Conservation (phyloP, 2,888 invertebrate species). For the Diogma glabrata region DNA sequence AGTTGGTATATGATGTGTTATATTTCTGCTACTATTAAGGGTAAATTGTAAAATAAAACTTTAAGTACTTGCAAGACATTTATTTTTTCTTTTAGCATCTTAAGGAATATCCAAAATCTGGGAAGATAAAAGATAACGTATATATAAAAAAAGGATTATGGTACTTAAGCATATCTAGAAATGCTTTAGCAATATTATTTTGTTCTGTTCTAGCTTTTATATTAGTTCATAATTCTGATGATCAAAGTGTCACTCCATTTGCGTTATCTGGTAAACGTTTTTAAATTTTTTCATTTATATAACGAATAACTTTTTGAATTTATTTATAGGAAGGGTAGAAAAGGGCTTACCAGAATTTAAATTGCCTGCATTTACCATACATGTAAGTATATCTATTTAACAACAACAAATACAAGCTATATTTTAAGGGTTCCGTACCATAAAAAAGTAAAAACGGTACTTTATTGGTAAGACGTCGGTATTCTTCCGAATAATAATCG, state of each 20-base stretch:
- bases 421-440: too few species aligned
- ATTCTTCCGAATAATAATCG: too few species aligned
- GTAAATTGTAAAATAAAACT: slow-evolving; percentile 37
- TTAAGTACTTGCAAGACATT: background rate
- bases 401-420: too few species aligned
- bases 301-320: slow-evolving; percentile 14
- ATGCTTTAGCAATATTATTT: slow-evolving; percentile 61
- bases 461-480: too few species aligned
- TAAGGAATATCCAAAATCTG: too few species aligned
- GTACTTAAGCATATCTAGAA: slow-evolving; percentile 65
- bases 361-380: slow-evolving; percentile 54
- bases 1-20: slow-evolving; percentile 53
- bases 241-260: too few species aligned
- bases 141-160: slow-evolving; percentile 47
- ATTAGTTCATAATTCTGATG: slow-evolving; percentile 30
- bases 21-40: slow-evolving; percentile 51
- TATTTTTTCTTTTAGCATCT: slow-evolving; percentile 29
- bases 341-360: slow-evolving; percentile 56
- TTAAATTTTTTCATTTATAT: slow-evolving; percentile 11
- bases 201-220: slow-evolving; percentile 48
- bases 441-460: too few species aligned
- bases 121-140: slow-evolving; percentile 43
- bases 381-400: background rate
- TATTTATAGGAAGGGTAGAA: slow-evolving; percentile 43
- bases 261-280: slow-evolving; percentile 42